Evolutionary conservation across 2,888 invertebrate genomes (phyloP).

Genomic region (Ochlodes sylvanus): DNA sequence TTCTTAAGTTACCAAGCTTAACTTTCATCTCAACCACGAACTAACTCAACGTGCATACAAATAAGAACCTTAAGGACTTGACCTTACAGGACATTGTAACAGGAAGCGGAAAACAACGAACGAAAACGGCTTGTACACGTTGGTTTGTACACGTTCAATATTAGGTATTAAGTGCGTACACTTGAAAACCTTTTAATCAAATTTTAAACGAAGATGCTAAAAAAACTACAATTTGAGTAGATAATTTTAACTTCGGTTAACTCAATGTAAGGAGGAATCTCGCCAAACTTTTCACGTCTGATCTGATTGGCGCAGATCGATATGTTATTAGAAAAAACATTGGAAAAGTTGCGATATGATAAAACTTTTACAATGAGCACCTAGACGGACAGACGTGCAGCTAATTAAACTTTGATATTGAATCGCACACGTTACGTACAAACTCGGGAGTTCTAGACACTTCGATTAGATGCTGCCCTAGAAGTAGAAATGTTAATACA

Average conservation of each 20-base stretch:
- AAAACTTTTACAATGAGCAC: conserved; percentile 34
- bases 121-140: not conserved
- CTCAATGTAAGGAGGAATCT: not conserved
- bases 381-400: conserved; percentile 34
- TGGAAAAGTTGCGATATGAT: conserved; percentile 21
- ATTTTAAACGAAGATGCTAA: not conserved
- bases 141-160: no score
- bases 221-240: not conserved
- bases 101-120: conserved; percentile 8
- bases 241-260: not conserved
- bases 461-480: conserved; percentile 23
- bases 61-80: not conserved
- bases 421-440: conserved; percentile 21
- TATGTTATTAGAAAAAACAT: conserved; percentile 20
- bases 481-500: not conserved
- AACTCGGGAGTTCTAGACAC: conserved; percentile 27
- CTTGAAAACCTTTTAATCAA: not conserved
- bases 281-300: not conserved
- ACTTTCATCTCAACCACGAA: not conserved
- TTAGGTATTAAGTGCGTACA: no score
- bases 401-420: conserved; percentile 47
- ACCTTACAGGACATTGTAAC: conserved; percentile 9
- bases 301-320: conserved; percentile 9
- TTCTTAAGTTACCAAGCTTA: no score
- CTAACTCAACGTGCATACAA: not conserved